Evolutionary conservation across 2,888 invertebrate genomes (phyloP), one percentile per base, ranked within the genome.

Genomic region (Chirona hameri): DNA sequence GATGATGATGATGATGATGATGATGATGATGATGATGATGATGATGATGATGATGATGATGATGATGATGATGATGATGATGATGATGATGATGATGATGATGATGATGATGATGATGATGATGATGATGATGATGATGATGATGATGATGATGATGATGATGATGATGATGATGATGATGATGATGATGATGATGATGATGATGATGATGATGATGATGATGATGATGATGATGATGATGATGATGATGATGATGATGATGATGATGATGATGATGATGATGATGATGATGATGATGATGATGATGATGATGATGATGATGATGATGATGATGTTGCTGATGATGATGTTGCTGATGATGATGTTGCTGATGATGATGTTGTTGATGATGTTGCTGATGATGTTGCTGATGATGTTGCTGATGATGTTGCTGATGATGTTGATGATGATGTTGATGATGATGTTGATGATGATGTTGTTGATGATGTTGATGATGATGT

Each of bases 141-240:
- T 65, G 65, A 18, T 65, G 65, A 65, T 65, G 21, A n/a, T n/a
- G 65, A 21, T 21, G 21, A n/a, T 65, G 18, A 65, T 18, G 65
- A 65, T 65, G 65, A n/a, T 65, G 65, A 65, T 65, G 65, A 65
- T 65, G 65, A 65, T 65, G 65, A 65, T 65, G 65, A 65, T 65
- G 21, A n/a, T n/a, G 65, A 21, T 21, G 21, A n/a, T 65, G 18
- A 65, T 18, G 65, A 65, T 65, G 65, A n/a, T 65, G 65, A 65
- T 65, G 79, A 79, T 79, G 79, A 79, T 79, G 24, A 24, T 79
- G 21, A 79, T 79, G 21, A 79, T 79, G 29, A 79, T 79, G 79
- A 79, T 79, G 79, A 79, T 79, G 29, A 79, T 79, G 79, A 79
- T 79, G 79, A 79, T 79, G 29, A n/a, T n/a, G n/a, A 79, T 79